These are phyloP conservation scores for Drosophila pullipes DNA, from an alignment of 2,888 invertebrate genomes.

Conservation along the genomic window DNA sequence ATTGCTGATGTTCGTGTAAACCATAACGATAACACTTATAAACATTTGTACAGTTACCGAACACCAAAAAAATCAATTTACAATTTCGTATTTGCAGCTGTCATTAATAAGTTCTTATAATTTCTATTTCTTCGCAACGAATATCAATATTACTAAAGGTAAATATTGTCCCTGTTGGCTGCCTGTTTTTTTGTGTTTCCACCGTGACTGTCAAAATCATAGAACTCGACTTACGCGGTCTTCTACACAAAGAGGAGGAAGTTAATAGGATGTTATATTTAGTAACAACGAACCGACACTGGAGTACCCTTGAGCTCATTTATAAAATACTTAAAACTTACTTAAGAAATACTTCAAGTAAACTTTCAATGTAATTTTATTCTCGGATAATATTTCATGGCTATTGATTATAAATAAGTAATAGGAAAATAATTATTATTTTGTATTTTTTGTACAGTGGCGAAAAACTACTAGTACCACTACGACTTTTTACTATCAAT, in stretches of 20 bases:
- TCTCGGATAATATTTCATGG: background rate
- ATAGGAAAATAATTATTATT: background rate
- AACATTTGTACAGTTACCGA: conserved; percentile 53
- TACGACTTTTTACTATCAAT: background rate
- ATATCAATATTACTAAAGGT: conserved; percentile 12
- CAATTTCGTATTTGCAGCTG: conserved; percentile 23
- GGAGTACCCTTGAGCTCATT: background rate
- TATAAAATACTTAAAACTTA: background rate
- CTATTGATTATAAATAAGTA: background rate
- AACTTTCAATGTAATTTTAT: background rate
- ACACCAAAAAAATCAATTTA: background rate
- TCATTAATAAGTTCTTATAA: conserved; percentile 20
- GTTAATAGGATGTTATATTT: background rate
- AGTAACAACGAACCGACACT: background rate
- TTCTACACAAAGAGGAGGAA: background rate
- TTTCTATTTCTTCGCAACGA: conserved; percentile 10
- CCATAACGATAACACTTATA: conserved; percentile 67
- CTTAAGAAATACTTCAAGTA: background rate
- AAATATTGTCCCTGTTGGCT: conserved; percentile 3
- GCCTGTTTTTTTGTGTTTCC: background rate
- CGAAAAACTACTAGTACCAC: background rate
- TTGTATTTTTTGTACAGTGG: background rate
- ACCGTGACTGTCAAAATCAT: conserved; percentile 29
- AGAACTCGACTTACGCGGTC: background rate
- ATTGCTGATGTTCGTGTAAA: conserved; percentile 65